A percentile compares a stretch with the other conserved stretches of the same genome.
Conservation (phyloP, 2,113 vertebrate species). For the Empidonax alnorum region DNA sequence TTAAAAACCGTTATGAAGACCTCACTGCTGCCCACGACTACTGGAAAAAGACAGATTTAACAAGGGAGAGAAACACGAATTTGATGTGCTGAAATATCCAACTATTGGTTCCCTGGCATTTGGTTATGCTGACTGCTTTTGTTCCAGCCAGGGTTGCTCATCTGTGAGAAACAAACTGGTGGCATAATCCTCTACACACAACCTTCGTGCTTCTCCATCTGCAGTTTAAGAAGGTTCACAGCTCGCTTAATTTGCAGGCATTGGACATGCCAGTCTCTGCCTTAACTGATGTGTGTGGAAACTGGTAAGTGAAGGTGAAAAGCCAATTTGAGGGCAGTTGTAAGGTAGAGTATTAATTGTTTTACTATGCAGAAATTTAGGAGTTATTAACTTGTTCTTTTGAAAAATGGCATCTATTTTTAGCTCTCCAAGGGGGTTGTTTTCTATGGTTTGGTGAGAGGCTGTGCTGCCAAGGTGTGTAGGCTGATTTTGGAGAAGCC, state of each 20-base stretch:
- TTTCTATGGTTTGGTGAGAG: conserved; percentile 22
- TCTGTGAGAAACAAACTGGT: not conserved
- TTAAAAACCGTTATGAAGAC: not conserved
- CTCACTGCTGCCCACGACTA: not conserved
- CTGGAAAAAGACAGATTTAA: not conserved
- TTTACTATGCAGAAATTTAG: not conserved
- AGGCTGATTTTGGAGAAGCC: conserved; percentile 36
- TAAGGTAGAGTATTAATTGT: not conserved
- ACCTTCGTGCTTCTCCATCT: not conserved
- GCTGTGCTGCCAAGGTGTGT: conserved; percentile 30
- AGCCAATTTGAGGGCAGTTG: not conserved
- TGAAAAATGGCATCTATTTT: not conserved
- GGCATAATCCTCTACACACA: not conserved
- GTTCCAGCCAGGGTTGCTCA: not conserved
- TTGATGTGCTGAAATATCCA: not conserved
- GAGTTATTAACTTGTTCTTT: not conserved
- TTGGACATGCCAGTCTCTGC: not conserved
- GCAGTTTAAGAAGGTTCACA: not conserved
- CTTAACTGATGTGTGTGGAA: not conserved
- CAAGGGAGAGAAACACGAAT: not conserved
- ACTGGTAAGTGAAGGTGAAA: not conserved
- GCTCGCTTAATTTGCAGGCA: not conserved
- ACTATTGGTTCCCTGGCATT: not conserved
- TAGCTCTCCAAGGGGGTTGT: not conserved
- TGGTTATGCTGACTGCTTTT: not conserved